Conservation (phyloP, 2,797 vertebrate species). For the Agapornis canus region DNA sequence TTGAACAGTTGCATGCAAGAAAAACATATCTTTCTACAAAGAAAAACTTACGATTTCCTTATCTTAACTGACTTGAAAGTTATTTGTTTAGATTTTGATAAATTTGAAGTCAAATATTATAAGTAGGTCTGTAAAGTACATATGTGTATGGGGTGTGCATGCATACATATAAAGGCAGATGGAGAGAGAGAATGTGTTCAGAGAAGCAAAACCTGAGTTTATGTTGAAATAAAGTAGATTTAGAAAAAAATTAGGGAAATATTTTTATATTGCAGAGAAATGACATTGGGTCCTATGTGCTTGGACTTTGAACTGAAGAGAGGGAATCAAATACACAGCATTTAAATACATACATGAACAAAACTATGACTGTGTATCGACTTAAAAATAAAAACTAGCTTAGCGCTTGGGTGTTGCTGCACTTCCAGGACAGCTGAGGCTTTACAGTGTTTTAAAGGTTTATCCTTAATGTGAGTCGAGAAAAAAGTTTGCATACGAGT, state of each 20-base stretch:
- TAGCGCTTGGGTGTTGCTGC: neutral
- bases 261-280: neutral
- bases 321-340: neutral
- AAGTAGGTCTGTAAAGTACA: neutral
- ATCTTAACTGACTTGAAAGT: neutral
- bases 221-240: neutral
- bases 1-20: neutral
- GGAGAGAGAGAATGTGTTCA: neutral
- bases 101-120: neutral
- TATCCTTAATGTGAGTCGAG: neutral
- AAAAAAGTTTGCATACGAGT: conserved; percentile 14
- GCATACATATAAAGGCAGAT: neutral
- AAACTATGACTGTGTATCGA: neutral
- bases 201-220: neutral
- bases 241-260: neutral
- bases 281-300: neutral
- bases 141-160: neutral
- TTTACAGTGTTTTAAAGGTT: neutral
- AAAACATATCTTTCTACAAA: neutral
- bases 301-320: neutral
- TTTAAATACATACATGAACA: neutral
- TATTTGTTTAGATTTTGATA: neutral
- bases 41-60: neutral
- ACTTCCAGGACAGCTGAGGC: neutral
- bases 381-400: neutral